Conservation (phyloP, 2,888 invertebrate species). For the Idaea straminata region DNA sequence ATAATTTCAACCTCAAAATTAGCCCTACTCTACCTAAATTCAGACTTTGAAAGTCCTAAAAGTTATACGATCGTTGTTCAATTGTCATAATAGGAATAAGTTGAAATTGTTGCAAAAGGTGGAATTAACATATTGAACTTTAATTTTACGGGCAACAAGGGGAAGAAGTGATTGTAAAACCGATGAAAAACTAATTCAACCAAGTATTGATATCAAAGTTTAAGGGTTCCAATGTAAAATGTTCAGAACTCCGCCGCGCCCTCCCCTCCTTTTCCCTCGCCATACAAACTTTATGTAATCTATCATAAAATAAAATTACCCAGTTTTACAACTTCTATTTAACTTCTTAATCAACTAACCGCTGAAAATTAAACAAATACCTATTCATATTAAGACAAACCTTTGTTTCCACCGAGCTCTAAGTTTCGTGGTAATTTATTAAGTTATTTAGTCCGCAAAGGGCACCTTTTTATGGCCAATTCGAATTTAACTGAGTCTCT, state of each 20-base stretch:
- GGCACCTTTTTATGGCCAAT: conserved; percentile 33
- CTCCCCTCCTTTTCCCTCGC: not conserved
- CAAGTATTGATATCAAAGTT: not conserved
- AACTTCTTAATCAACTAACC: conserved; percentile 6
- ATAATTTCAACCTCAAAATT: too few species aligned
- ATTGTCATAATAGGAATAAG: not conserved
- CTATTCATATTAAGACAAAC: conserved; percentile 11
- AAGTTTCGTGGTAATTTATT: conserved; percentile 31
- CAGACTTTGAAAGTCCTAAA: not conserved
- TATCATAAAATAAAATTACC: conserved; percentile 1
- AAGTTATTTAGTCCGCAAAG: conserved; percentile 30
- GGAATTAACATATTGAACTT: not conserved
- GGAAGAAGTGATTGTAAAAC: not conserved
- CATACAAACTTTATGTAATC: not conserved
- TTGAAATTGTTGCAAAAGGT: not conserved
- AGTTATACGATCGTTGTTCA: not conserved
- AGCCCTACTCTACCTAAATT: not conserved
- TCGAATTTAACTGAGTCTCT: conserved; percentile 29
- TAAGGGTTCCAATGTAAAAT: not conserved
- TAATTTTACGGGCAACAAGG: not conserved
- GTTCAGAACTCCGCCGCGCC: not conserved
- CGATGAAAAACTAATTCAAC: not conserved
- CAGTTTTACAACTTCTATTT: not conserved
- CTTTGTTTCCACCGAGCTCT: conserved; percentile 24
- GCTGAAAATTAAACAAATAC: conserved; percentile 5